phyloP scores from a whole-genome alignment of 2,797 vertebrate species.

The Tangara arthus region DNA sequence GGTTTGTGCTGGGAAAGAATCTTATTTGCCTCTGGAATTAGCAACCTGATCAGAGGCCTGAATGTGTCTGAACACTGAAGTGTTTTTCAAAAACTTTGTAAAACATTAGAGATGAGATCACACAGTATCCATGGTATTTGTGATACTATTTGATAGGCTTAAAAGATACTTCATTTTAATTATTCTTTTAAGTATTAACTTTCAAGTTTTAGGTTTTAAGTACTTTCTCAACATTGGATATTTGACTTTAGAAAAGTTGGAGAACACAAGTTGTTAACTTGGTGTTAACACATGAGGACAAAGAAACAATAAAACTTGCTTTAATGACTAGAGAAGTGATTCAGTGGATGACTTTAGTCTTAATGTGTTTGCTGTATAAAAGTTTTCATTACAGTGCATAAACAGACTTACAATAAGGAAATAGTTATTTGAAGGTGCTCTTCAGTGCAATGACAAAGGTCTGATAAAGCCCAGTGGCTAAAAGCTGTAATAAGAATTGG shows the following conservation, averaged over 20 bases:
- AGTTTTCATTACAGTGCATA: not conserved
- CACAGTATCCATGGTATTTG: not conserved
- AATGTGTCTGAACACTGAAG: not conserved
- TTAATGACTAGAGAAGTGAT: not conserved
- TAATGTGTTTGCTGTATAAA: not conserved
- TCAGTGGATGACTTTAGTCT: not conserved
- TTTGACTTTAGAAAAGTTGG: not conserved
- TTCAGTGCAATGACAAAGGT: not conserved
- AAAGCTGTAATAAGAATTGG: not conserved
- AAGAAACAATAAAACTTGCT: not conserved
- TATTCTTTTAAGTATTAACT: not conserved
- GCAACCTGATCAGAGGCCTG: not conserved
- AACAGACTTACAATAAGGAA: not conserved
- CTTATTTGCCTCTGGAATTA: not conserved
- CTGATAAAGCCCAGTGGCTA: not conserved
- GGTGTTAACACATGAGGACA: not conserved
- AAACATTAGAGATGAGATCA: not conserved
- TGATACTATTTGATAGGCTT: not conserved
- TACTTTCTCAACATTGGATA: not conserved
- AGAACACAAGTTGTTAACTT: not conserved
- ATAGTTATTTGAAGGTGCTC: not conserved
- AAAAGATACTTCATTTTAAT: not conserved
- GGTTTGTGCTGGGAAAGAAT: not conserved
- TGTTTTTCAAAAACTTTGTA: not conserved
- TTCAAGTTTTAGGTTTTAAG: not conserved